Conservation (phyloP, 2,888 invertebrate genomes). For the Thecocarcelia acutangulata region DNA sequence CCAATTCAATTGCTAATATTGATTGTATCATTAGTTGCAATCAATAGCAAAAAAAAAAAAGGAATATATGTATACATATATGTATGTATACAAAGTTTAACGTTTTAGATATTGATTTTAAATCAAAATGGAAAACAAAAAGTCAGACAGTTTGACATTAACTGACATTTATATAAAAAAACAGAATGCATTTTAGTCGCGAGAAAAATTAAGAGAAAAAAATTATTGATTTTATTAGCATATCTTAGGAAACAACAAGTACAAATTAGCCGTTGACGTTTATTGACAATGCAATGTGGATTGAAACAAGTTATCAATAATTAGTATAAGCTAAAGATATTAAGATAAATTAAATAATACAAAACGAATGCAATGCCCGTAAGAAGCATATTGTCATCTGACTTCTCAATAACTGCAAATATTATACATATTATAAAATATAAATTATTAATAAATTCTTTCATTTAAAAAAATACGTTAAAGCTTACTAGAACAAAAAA, state of each 20-base stretch:
- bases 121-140: conserved; percentile 14
- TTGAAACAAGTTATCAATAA: conserved; percentile 45
- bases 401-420: too few species aligned
- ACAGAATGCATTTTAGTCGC: conserved; percentile 23
- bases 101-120: conserved; percentile 23
- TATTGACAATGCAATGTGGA: conserved; percentile 63
- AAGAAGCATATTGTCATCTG: too few species aligned
- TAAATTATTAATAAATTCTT: too few species aligned
- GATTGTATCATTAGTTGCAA: not conserved
- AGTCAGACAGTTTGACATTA: conserved; percentile 33
- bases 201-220: conserved; percentile 7
- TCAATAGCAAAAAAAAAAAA: not conserved
- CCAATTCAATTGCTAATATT: not conserved
- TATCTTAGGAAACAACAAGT: conserved; percentile 40
- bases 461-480: too few species aligned
- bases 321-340: conserved; percentile 37
- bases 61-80: too few species aligned
- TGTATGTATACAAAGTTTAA: not conserved
- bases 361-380: not conserved
- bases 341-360: not conserved
- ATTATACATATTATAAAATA: too few species aligned
- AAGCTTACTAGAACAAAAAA: too few species aligned
- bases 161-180: conserved; percentile 29
- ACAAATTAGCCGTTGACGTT: conserved; percentile 66
- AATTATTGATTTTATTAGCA: conserved; percentile 52